Evolutionary conservation across 2,888 invertebrate species (phyloP), one percentile per base, ranked within the genome.

Genomic region (Meiosimyza decipiens): DNA sequence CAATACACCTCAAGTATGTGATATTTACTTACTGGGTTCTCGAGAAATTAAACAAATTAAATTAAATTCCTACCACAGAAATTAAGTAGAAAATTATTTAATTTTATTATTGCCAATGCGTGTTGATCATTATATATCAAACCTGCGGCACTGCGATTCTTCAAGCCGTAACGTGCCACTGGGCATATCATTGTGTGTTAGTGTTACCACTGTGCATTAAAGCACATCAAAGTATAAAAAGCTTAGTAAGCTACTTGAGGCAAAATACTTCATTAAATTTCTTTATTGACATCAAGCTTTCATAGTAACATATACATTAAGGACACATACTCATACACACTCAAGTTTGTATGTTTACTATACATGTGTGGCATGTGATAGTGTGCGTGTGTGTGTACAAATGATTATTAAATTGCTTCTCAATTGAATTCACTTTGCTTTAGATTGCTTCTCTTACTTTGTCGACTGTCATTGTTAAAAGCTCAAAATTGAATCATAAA

Each of bases 201-300:
- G 40, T 40, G 40, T 40, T 40, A 40, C 9, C 40, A 7, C 9
- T 40, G 40, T 40, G 40, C 40, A 40, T 40, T 40, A 40, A 6
- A 40, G 40, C 9, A n/a, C 16, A 16, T 47, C 47, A 47, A 47
- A n/a, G 64, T 22, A 51, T 50, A 65, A 65, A 65, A 65, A 52
- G 65, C 51, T 52, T 18, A 28, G 51, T 51, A 65, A 65, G 51
- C 65, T 52, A 65, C 65, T 65, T 65, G 51, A 51, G 65, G 65
- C 65, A 65, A 65, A 15, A 28, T 65, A 65, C 65, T 65, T 65
- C 65, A 65, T 65, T 65, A 65, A 51, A 65, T 52, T 65, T 65
- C 65, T 65, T 65, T 65, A 65, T 65, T 65, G 65, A 65, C 65
- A 51, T 50, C 51, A 28, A 13, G 28, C 12, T 62, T 4, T 1